Conservation (phyloP, 2,888 invertebrate species). For the Molorchus minor region DNA sequence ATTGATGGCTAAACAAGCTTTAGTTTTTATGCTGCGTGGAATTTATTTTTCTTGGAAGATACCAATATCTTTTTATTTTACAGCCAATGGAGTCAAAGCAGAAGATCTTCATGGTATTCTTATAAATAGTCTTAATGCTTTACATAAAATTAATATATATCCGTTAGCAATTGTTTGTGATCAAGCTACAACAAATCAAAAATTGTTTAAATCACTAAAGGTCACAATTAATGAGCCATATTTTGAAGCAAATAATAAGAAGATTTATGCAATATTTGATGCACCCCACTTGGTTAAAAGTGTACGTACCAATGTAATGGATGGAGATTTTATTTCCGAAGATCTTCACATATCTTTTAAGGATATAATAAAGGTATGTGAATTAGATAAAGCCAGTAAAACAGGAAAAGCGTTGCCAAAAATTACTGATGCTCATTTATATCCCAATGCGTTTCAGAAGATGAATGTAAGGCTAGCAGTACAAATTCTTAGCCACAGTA, state of each 20-base stretch:
- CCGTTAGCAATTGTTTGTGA: conserved; percentile 37
- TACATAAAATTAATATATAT: conserved; percentile 28
- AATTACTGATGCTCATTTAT: neutral
- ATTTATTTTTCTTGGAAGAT: conserved; percentile 39
- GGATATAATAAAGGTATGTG: neutral
- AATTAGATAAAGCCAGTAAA: neutral
- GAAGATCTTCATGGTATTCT: conserved; percentile 25
- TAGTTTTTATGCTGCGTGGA: conserved; percentile 35
- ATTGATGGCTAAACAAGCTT: conserved; percentile 27
- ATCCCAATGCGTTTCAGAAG: conserved; percentile 3
- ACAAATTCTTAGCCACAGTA: conserved; percentile 1
- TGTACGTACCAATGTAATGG: conserved; percentile 28
- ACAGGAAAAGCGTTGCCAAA: neutral
- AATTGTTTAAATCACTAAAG: conserved; percentile 12
- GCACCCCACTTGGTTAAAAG: conserved; percentile 38
- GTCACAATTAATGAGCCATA: conserved; percentile 19
- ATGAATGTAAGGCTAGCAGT: neutral
- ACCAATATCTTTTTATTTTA: conserved; percentile 33
- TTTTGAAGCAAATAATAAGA: conserved; percentile 12
- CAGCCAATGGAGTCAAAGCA: conserved; percentile 26
- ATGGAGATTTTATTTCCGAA: neutral
- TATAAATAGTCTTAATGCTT: conserved; percentile 13
- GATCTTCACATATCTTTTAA: neutral
- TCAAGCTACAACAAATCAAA: conserved; percentile 38
- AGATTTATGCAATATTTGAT: conserved; percentile 35